These are phyloP conservation scores for Amazonetta brasiliensis DNA, from an alignment of 2,797 vertebrate species.

Conservation along the genomic window DNA sequence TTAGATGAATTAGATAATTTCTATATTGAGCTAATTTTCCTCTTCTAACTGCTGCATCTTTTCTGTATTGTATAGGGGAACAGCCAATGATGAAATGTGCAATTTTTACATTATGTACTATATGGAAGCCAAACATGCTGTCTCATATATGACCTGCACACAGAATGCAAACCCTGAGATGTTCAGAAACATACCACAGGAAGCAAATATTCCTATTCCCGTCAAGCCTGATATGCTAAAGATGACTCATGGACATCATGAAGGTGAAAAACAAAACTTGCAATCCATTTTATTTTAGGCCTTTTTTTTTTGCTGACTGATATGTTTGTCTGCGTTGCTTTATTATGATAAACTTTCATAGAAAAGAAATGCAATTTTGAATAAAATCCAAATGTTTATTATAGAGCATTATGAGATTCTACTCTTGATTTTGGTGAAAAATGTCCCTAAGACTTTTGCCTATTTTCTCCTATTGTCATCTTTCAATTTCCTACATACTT, in stretches of 20 bases:
- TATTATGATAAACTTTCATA: background rate
- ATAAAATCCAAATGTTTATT: background rate
- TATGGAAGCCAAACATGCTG: conserved; percentile 91
- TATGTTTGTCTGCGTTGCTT: background rate
- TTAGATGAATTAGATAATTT: background rate
- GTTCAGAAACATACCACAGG: conserved; percentile 89
- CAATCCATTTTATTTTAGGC: background rate
- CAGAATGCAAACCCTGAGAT: conserved; percentile 83
- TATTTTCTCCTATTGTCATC: background rate
- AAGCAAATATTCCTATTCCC: conserved; percentile 88
- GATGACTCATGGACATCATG: conserved; percentile 84
- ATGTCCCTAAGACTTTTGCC: background rate
- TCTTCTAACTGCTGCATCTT: background rate
- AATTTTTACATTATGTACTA: conserved; percentile 99
- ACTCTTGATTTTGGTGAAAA: background rate
- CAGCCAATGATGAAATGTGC: conserved; percentile 96
- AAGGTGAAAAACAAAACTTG: conserved; percentile 70
- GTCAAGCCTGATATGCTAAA: conserved; percentile 84
- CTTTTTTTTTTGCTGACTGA: background rate
- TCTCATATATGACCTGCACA: conserved; percentile 92
- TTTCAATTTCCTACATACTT: background rate
- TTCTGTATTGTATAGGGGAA: conserved; percentile 81
- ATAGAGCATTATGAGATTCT: background rate
- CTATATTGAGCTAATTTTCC: background rate
- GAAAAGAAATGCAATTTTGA: background rate